These are phyloP conservation scores for Acronicta psi DNA, from an alignment of 2,888 invertebrate species.

Conservation along the genomic window DNA sequence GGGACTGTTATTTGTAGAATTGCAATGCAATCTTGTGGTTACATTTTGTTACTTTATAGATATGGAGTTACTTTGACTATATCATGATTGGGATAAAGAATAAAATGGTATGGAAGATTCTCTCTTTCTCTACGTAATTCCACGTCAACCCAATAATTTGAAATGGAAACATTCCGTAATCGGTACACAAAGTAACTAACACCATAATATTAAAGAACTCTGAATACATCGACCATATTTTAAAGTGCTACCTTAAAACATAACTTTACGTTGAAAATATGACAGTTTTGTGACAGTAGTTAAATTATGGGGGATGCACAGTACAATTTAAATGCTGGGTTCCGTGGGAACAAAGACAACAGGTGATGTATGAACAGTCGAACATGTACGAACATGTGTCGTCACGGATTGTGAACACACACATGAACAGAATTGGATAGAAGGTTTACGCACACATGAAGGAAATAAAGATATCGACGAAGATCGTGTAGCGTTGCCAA, in stretches of 20 bases:
- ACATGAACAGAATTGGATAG: constrained; percentile 9
- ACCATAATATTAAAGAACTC: constrained; percentile 32
- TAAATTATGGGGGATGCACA: constrained; percentile 45
- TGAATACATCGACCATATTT: constrained; percentile 22
- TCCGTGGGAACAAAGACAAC: constrained; percentile 81
- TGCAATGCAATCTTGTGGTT: constrained; percentile 3
- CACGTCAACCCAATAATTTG: too few relatives aligned
- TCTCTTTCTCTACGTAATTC: too few relatives aligned
- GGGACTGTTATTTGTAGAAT: constrained; percentile 37
- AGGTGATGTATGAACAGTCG: constrained; percentile 81
- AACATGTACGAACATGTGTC: constrained; percentile 79
- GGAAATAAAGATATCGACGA: neutral
- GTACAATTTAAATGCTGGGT: constrained; percentile 52
- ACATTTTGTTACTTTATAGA: too few relatives aligned
- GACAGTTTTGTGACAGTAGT: constrained; percentile 46
- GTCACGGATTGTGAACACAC: constrained; percentile 73
- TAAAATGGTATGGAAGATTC: too few relatives aligned
- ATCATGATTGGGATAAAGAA: too few relatives aligned
- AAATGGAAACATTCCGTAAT: too few relatives aligned
- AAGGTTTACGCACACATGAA: constrained; percentile 19
- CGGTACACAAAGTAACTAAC: too few relatives aligned
- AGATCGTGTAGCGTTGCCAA: neutral
- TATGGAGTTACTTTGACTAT: too few relatives aligned
- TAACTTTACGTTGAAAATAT: constrained; percentile 50
- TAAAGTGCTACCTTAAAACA: constrained; percentile 32